Evolutionary conservation across 2,113 vertebrate species (phyloP), one percentile per base, ranked within the genome.

Genomic region (Pristiophorus japonicus): DNA sequence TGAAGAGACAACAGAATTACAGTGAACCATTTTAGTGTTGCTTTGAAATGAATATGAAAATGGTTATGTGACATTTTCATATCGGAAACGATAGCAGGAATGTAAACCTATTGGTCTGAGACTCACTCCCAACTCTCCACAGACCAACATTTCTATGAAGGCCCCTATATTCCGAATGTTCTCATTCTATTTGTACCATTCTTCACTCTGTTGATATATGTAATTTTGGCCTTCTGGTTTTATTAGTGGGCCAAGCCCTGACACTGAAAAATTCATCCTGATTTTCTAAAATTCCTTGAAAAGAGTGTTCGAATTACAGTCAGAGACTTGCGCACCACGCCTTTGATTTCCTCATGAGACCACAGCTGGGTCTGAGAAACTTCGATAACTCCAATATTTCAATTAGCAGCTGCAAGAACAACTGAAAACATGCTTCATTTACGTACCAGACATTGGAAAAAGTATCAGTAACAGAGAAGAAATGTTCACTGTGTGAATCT

Each of bases 351-450:
- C 88, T 92, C 59, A 59, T 62, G 55, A 62, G 30, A 59, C 1
- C 7, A 22, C 7, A 81, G 88, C 87, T n/a, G 51, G 20, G 20
- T 38, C 88, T 63, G 59, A 63, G 62, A 90, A 59, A 90, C 27
- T 59, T 18, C 30, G 11, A 90, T 90, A 55, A 14, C 55, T 59
- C 3, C 87, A 34, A 30, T 34, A 59, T 34, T 59, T 62, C 87
- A 34, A 59, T 59, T 34, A 90, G 87, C 51, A 90, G 87, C 51
- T 90, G 87, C 47, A 90, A 90, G 51, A 30, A 90, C 55, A 90
- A 34, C 24, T 90, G 51, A 90, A 90, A 59, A 34, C 27, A 59
- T 88, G 87, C 11, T 90, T 30, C 51, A n/a, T 12, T 90, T 30
- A 55, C 34, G 3, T 30, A 3, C 30, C 27, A 34, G 27, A 18